phyloP scores from a whole-genome alignment of 1,140 invertebrate species.

The Monochamus saltuarius region DNA sequence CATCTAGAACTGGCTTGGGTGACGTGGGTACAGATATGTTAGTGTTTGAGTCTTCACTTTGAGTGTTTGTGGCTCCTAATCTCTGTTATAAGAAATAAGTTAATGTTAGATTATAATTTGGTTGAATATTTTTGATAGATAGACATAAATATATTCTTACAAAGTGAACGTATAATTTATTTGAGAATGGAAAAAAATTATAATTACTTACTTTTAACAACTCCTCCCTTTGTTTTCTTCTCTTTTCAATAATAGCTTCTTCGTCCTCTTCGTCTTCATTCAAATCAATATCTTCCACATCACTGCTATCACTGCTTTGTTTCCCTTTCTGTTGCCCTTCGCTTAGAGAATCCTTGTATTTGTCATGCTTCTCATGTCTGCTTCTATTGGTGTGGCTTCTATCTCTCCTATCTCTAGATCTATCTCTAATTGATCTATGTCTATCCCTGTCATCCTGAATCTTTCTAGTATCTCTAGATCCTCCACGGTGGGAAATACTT shows the following conservation, averaged over 20 bases:
- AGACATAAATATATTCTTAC: too few species aligned
- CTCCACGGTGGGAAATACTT: constrained; percentile 14
- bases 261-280: constrained; percentile 89
- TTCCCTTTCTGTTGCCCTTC: constrained; percentile 71
- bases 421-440: constrained; percentile 40
- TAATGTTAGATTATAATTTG: neutral
- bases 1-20: constrained; percentile 23
- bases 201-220: constrained; percentile 77
- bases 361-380: constrained; percentile 58
- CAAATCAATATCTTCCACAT: constrained; percentile 65
- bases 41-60: constrained; percentile 62
- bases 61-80: constrained; percentile 55
- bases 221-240: constrained; percentile 87
- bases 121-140: neutral
- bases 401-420: constrained; percentile 44
- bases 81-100: constrained; percentile 48
- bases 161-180: too few species aligned
- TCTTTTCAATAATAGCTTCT: constrained; percentile 87
- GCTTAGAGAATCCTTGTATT: constrained; percentile 80
- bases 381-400: constrained; percentile 38
- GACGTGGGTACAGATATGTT: constrained; percentile 34
- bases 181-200: too few species aligned
- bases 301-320: constrained; percentile 64
- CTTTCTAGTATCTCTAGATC: constrained; percentile 31
- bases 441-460: constrained; percentile 53